Conservation (phyloP, 2,113 vertebrate genomes). For the rat (Rattus norvegicus) region DNA sequence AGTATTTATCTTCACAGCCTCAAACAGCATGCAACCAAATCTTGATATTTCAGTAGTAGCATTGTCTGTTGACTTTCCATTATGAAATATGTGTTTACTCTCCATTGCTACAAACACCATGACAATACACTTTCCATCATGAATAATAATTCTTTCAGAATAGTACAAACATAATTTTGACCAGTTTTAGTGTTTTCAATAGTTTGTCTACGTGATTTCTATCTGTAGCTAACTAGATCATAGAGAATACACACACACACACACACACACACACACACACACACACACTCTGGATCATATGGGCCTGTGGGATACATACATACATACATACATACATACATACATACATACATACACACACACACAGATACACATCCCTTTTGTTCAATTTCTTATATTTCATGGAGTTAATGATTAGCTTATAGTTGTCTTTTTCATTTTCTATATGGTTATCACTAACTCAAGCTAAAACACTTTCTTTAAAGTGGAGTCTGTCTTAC, state of each 20-base stretch:
- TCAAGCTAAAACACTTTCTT: background rate
- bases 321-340: no score
- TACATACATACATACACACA: no score
- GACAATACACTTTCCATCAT: background rate
- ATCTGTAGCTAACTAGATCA: background rate
- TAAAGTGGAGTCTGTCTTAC: background rate
- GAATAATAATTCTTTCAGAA: background rate
- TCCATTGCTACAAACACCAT: background rate
- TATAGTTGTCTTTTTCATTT: background rate
- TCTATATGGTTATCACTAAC: slow-evolving; percentile 12
- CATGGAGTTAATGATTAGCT: background rate
- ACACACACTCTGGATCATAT: no score
- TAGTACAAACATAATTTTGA: background rate
- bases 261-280: no score
- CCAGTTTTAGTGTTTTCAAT: background rate
- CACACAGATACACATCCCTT: background rate
- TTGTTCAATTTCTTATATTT: background rate
- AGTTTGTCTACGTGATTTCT: background rate
- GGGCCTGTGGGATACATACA: no score
- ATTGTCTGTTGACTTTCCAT: background rate
- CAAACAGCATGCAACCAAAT: background rate
- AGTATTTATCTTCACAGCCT: slow-evolving; percentile 11
- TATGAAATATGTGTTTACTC: background rate
- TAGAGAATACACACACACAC: background rate
- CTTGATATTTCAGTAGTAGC: slow-evolving; percentile 28